Evolutionary conservation across 1,140 invertebrate genomes (phyloP), one percentile per base, ranked within the genome.

Genomic region (Spodoptera frugiperda): DNA sequence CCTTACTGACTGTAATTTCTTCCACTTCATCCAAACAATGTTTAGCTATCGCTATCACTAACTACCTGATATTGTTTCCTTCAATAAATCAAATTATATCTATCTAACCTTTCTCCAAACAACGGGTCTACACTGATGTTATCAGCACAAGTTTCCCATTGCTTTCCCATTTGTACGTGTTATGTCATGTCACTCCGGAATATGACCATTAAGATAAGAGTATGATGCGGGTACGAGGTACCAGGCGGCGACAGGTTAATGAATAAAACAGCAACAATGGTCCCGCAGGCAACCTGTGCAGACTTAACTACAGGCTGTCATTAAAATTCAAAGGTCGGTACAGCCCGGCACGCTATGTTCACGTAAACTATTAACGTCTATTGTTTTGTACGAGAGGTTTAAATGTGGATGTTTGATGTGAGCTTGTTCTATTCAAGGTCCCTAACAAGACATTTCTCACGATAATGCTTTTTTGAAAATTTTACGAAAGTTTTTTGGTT

Each of bases 281-380:
- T 53, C 65, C 48, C 65, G 25, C 21, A 68, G 48, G 21, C 65
- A 53, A 53, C 65, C 65, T 68, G 65, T 67, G 63, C 65, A 53
- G 48, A 17, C 21, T 68, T 68, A 68, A 68, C 21, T 68, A 68
- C 65, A 53, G 49, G 76, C 17, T 53, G 67, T 54, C 74, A 87
- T 88, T 86, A 85, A 87, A 84, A 88, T 89, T 89, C 86, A 82
- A 87, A 88, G 85, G 84, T 85, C 82, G 76, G 63, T 65, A 72
- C 78, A 61, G 78, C 83, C 78, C 82, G 77, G 65, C 70, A 82
- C 82, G 57, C 81, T 82, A 84, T 86, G 85, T 61, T 57, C 51
- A 55, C 65, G 54, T 72, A 70, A 71, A 77, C 78, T 72, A 77
- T 80, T 75, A 53, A 67, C 63, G 25, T 53, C 46, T 33, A 68